Percentiles rank a stretch among this genome's conserved stretches.
Evolutionary conservation across 2,888 invertebrate genomes (phyloP).

Genomic region (Onchidella celtica): DNA sequence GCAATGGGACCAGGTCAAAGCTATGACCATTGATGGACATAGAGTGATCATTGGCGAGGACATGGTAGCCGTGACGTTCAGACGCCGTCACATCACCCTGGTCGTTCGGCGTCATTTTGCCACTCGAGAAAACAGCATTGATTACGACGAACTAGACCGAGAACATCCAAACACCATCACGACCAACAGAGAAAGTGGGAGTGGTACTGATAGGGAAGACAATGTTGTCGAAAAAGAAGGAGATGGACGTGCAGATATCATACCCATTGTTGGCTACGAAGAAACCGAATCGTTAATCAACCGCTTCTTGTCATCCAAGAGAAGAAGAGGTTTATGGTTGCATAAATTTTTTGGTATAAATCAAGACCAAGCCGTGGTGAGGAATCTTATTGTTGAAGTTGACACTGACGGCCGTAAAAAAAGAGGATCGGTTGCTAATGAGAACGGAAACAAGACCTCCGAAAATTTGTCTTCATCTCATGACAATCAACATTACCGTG

Average conservation of each 20-base stretch:
- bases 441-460: background rate
- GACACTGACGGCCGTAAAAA: slow-evolving; percentile 13
- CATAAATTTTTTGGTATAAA: slow-evolving; percentile 38
- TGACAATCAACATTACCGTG: background rate
- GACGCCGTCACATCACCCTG: slow-evolving; percentile 51
- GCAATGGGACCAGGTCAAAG: slow-evolving; percentile 48
- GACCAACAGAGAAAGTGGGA: background rate
- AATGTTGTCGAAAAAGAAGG: background rate
- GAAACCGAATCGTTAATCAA: background rate
- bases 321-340: slow-evolving; percentile 19
- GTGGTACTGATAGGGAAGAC: background rate
- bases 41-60: slow-evolving; percentile 51
- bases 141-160: slow-evolving; percentile 14
- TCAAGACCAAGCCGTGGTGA: slow-evolving; percentile 17
- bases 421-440: background rate
- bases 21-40: slow-evolving; percentile 47
- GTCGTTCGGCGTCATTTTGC: slow-evolving; percentile 46
- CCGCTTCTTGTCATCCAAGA: slow-evolving; percentile 27
- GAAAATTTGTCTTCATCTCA: background rate
- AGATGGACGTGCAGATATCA: slow-evolving; percentile 21
- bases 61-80: slow-evolving; percentile 53
- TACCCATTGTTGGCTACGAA: slow-evolving; percentile 11
- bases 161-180: background rate
- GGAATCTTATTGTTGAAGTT: slow-evolving; percentile 27
- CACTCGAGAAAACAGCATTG: background rate